Percentiles rank a stretch among this genome's conserved stretches.
Conservation (phyloP, 2,888 invertebrate species). For the Caradrina clavipalpis region DNA sequence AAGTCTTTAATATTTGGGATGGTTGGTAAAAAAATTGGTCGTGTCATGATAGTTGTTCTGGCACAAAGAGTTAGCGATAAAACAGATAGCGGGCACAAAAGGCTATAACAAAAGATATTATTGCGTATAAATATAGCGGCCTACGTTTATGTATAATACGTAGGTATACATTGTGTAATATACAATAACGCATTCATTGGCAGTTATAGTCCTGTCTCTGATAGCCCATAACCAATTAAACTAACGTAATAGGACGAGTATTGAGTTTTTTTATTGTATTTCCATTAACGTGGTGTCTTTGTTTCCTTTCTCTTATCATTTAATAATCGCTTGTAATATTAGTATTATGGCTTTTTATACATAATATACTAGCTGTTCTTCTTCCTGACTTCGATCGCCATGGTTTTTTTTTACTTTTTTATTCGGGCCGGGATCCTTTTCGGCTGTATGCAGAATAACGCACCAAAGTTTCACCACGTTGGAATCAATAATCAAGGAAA, state of each 20-base stretch:
- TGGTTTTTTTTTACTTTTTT: too few species aligned
- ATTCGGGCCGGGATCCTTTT: too few species aligned
- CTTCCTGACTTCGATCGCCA: too few species aligned
- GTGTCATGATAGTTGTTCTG: slow-evolving; percentile 57
- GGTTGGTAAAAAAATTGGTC: slow-evolving; percentile 23
- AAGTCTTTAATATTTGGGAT: slow-evolving; percentile 6
- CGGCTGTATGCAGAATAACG: too few species aligned
- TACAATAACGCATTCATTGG: slow-evolving; percentile 25
- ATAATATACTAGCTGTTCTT: too few species aligned
- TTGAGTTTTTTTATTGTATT: neutral
- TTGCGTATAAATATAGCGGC: slow-evolving; percentile 71
- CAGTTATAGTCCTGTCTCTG: slow-evolving; percentile 9
- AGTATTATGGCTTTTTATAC: too few species aligned
- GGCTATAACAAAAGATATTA: slow-evolving; percentile 84
- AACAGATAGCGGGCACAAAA: slow-evolving; percentile 86
- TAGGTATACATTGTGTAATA: slow-evolving; percentile 36
- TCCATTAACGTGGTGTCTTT: neutral
- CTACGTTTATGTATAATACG: slow-evolving; percentile 31
- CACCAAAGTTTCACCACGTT: too few species aligned
- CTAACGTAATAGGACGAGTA: neutral
- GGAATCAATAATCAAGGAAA: too few species aligned
- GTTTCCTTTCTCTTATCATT: neutral
- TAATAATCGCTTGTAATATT: too few species aligned
- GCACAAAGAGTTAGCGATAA: slow-evolving; percentile 85
- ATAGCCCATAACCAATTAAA: slow-evolving; percentile 16